A percentile compares a stretch with the other conserved stretches of the same genome.
phyloP scores from a whole-genome alignment of 2,797 vertebrate species.

The Australoheros facetus region DNA sequence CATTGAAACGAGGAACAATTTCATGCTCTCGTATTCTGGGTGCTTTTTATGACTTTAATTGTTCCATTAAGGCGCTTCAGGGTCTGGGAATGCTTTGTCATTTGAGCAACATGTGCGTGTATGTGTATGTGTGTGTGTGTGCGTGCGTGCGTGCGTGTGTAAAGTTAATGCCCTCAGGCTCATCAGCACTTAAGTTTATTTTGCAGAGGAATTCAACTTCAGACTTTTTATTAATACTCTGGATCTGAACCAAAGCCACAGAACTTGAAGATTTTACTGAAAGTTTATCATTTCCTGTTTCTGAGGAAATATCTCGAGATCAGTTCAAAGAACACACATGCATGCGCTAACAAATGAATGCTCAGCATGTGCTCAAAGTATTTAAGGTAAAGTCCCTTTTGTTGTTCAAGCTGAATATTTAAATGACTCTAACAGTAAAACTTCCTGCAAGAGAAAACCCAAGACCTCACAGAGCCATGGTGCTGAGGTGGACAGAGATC shows the following conservation, averaged over 20 bases:
- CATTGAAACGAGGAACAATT: slow-evolving; percentile 75
- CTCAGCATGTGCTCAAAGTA: slow-evolving; percentile 25
- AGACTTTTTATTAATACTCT: slow-evolving; percentile 43
- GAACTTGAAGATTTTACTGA: slow-evolving; percentile 49
- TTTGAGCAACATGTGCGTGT: slow-evolving; percentile 8
- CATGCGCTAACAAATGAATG: slow-evolving; percentile 21
- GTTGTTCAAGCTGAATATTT: slow-evolving; percentile 31
- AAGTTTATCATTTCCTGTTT: slow-evolving; percentile 64
- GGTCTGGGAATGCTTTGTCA: slow-evolving; percentile 68
- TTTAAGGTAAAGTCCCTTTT: slow-evolving; percentile 19
- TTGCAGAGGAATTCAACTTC: slow-evolving; percentile 52
- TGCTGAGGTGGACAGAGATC: background rate
- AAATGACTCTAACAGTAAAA: background rate
- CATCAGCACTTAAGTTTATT: slow-evolving; percentile 58
- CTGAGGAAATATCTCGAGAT: slow-evolving; percentile 40
- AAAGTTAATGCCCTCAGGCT: slow-evolving; percentile 55
- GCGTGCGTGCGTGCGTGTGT: slow-evolving; percentile 25
- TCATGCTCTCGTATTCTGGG: slow-evolving; percentile 63
- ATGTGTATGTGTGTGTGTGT: slow-evolving; percentile 1
- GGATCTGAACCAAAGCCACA: slow-evolving; percentile 54
- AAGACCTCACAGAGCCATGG: background rate
- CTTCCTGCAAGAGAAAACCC: background rate
- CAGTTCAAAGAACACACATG: slow-evolving; percentile 33
- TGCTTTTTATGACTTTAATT: slow-evolving; percentile 71
- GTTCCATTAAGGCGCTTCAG: slow-evolving; percentile 67